phyloP scores from a whole-genome alignment of 2,797 vertebrate species.

The Poliocrania exsul region DNA sequence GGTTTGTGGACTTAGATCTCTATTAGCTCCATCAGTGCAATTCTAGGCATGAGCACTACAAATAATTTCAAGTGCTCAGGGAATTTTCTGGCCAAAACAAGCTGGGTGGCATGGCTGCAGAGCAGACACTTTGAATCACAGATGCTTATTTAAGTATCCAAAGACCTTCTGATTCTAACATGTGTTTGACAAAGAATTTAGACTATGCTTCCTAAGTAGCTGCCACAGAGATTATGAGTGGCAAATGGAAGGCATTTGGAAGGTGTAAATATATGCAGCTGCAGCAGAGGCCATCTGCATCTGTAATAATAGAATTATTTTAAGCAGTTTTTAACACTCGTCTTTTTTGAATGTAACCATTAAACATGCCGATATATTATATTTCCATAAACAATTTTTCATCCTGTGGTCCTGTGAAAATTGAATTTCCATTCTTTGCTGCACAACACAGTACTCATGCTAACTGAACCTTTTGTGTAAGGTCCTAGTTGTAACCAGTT shows the following conservation, averaged over 20 bases:
- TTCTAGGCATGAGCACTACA: neutral
- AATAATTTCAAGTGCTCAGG: neutral
- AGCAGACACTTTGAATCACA: neutral
- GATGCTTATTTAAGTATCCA: neutral
- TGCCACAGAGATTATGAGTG: neutral
- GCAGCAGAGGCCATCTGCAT: neutral
- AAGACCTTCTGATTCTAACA: neutral
- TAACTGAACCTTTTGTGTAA: neutral
- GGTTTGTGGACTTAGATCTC: neutral
- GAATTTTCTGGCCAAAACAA: neutral
- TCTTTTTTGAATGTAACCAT: neutral
- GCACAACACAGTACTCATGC: neutral
- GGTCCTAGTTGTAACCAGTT: neutral
- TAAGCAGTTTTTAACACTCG: neutral
- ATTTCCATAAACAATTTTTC: neutral
- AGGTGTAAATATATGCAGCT: neutral
- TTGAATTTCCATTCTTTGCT: neutral
- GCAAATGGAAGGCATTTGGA: neutral
- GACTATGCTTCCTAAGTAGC: neutral
- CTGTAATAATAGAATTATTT: neutral
- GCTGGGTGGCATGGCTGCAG: neutral
- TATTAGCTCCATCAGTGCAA: neutral
- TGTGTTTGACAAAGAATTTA: neutral
- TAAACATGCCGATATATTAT: neutral
- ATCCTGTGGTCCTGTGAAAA: neutral